Conservation (phyloP, 2,113 vertebrate genomes). For the Merops nubicus region DNA sequence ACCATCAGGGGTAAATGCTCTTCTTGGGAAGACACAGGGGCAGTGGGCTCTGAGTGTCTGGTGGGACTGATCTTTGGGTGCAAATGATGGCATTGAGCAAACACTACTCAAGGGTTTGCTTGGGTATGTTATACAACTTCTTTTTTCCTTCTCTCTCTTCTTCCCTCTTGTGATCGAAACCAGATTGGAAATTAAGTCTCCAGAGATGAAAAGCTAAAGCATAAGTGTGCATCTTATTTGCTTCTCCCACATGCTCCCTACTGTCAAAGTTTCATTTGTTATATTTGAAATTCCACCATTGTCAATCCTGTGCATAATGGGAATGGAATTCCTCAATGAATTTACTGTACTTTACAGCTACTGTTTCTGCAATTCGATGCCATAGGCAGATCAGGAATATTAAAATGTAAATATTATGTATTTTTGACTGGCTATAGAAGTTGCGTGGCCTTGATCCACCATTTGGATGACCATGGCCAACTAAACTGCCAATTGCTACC, state of each 20-base stretch:
- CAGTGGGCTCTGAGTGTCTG: neutral
- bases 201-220: neutral
- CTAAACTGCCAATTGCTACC: neutral
- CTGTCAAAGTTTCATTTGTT: neutral
- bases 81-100: neutral
- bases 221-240: neutral
- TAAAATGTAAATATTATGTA: neutral
- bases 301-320: neutral
- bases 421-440: neutral
- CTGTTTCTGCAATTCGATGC: neutral
- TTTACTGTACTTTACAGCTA: neutral
- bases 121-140: fast-evolving
- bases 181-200: neutral
- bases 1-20: fast-evolving
- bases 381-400: neutral
- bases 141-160: neutral
- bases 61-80: neutral
- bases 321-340: neutral
- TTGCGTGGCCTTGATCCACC: fast-evolving
- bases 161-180: neutral
- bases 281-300: neutral
- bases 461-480: neutral
- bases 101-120: neutral
- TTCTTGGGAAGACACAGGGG: neutral
- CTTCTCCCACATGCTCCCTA: neutral